phyloP scores from a whole-genome alignment of 1,140 invertebrate genomes.

The Brachionus paranguensis region DNA sequence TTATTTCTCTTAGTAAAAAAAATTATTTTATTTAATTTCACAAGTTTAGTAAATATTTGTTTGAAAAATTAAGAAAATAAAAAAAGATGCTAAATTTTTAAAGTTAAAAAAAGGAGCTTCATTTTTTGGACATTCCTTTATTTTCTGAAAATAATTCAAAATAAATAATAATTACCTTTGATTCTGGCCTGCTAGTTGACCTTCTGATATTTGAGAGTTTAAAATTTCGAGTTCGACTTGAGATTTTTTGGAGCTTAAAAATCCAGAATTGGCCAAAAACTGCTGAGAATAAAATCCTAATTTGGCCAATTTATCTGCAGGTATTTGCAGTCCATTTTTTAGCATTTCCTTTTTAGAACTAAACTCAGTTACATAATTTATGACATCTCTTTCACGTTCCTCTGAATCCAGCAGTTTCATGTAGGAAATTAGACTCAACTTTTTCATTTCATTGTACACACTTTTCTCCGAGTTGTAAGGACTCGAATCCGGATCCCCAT shows the following conservation, averaged over 20 bases:
- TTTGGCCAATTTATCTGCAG: not conserved
- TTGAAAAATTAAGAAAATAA: too few species aligned
- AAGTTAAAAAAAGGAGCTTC: not conserved
- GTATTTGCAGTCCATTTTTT: not conserved
- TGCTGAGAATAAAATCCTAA: slow-evolving; percentile 9
- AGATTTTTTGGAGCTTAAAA: slow-evolving; percentile 18
- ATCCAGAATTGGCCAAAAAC: slow-evolving; percentile 15
- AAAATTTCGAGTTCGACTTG: not conserved
- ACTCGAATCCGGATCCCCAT: not conserved
- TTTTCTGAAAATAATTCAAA: not conserved
- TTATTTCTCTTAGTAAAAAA: too few species aligned
- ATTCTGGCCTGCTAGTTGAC: not conserved
- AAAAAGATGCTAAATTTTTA: too few species aligned
- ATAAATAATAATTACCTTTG: not conserved
- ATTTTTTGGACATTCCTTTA: too few species aligned
- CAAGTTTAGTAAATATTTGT: too few species aligned
- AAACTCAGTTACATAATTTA: slow-evolving; percentile 12
- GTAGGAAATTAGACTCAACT: slow-evolving; percentile 12
- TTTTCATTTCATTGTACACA: slow-evolving; percentile 37
- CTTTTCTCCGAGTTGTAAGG: not conserved
- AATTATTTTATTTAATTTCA: too few species aligned
- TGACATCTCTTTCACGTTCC: slow-evolving; percentile 19
- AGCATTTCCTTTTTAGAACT: not conserved
- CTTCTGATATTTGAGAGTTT: not conserved
- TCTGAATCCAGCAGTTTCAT: not conserved